phyloP scores from a whole-genome alignment of 2,797 vertebrate species.

The Amblyraja radiata region DNA sequence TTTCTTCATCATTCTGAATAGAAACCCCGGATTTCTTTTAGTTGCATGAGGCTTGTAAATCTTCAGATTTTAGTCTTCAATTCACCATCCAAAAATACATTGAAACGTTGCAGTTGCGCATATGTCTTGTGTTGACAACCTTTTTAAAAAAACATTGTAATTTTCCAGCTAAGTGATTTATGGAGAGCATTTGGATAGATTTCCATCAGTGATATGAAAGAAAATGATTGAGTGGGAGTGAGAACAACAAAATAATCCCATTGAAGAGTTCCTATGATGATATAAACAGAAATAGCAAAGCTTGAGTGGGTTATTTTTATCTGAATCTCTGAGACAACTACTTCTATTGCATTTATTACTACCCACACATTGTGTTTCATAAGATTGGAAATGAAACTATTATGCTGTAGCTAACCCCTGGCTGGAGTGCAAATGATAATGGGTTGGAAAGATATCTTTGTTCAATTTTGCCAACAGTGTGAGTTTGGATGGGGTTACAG shows the following conservation, averaged over 20 bases:
- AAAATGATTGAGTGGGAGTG: not conserved
- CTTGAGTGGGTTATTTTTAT: constrained; percentile 24
- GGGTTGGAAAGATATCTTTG: not conserved
- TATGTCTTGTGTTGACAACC: not conserved
- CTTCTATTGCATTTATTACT: not conserved
- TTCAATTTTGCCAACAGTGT: not conserved
- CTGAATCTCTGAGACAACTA: not conserved
- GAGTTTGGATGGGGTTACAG: not conserved
- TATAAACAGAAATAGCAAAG: not conserved
- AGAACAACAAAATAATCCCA: constrained; percentile 9
- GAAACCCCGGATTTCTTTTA: not conserved
- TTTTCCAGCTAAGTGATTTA: not conserved
- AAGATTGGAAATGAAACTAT: not conserved
- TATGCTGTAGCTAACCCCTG: not conserved
- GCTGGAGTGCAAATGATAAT: not conserved
- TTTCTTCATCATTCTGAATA: not conserved
- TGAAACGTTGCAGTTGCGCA: not conserved
- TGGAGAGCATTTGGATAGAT: not conserved
- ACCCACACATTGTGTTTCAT: not conserved
- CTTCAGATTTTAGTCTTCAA: not conserved
- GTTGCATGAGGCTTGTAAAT: not conserved
- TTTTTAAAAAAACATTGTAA: not conserved
- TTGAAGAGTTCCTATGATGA: not conserved
- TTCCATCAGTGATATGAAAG: not conserved
- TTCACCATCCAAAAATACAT: not conserved